Evolutionary conservation across 2,888 invertebrate genomes (phyloP).

Genomic region (Diachrysia chrysitis): DNA sequence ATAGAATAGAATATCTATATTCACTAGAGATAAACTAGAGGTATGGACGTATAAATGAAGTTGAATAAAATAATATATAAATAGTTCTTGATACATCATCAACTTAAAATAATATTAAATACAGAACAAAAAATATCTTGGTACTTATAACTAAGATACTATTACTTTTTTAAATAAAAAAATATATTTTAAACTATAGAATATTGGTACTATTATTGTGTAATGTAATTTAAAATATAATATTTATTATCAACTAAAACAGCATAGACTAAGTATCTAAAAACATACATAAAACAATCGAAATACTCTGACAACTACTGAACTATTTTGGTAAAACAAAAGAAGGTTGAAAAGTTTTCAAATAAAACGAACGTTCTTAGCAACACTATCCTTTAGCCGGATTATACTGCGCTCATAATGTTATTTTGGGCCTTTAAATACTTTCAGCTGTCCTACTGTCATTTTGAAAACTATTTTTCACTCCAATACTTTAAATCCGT

Average conservation of each 20-base stretch:
- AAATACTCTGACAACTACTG: conserved; percentile 28
- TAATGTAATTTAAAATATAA: no score
- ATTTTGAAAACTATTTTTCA: neutral
- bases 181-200: no score
- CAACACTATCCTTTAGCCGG: conserved; percentile 39
- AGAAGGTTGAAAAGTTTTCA: conserved; percentile 45
- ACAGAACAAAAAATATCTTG: no score
- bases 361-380: conserved; percentile 52
- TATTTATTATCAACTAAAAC: neutral
- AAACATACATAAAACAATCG: neutral
- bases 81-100: no score
- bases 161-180: no score
- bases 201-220: no score
- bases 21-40: no score
- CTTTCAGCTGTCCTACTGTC: conserved; percentile 9
- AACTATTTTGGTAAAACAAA: conserved; percentile 48
- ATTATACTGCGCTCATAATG: conserved; percentile 48
- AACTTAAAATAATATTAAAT: no score
- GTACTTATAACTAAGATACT: no score
- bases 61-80: no score
- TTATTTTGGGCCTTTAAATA: conserved; percentile 52
- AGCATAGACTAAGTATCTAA: neutral
- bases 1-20: no score
- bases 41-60: no score
- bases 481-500: neutral